Base-by-base conservation (phyloP, 92 coral and sea anemone genomes). In the Montipora capitata region DNA sequence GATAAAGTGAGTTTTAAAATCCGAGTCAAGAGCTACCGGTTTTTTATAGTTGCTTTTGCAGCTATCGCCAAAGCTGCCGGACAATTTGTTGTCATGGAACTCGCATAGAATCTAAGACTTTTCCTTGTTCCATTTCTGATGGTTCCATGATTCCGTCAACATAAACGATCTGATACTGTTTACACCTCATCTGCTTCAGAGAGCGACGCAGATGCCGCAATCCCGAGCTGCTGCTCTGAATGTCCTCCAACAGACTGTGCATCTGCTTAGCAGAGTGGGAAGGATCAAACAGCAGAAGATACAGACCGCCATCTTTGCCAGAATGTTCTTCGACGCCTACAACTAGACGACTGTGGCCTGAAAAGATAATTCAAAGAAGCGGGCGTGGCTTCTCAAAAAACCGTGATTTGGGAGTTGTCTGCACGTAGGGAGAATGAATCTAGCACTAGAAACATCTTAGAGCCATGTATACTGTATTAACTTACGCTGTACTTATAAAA, bases 261-360 rank as follows among this genome's bases (percentile, higher is more conserved):
- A 97, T 97, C 86, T 95, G 97, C 77, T 90, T 94, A 27, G 98
- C 95, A 1, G 98, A 95, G 87, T 94, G 96, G 2, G 98, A 94
- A 6, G 99, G 99, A 59, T 97, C 99, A 65, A 95, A 95, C 40
- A 97, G 77, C 40, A 97, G 74, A 11, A 97, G 92, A 66, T 94
- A 94, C 56, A 95, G 86, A 7, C 96, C 98, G 3, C 95, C 96
- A 69, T 87, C 98, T 81, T 97, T 97, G 17, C 94, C 95, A 13
- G 92, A 85, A 82, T 94, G 96, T 72, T 97, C 98, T 69, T 97
- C 99, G 5, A 97, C 95, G 42, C 99, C 99, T 18, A 97, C 77
- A 38, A 97, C 96, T 69, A 94, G 89, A 51, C 99, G 99, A 78
- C 99, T 97, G 84, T 97, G 99, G 35, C 99, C 99, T 97, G 40